These are phyloP conservation scores for Hucho hucho DNA, from an alignment of 2,113 vertebrate species.

Conservation along the genomic window DNA sequence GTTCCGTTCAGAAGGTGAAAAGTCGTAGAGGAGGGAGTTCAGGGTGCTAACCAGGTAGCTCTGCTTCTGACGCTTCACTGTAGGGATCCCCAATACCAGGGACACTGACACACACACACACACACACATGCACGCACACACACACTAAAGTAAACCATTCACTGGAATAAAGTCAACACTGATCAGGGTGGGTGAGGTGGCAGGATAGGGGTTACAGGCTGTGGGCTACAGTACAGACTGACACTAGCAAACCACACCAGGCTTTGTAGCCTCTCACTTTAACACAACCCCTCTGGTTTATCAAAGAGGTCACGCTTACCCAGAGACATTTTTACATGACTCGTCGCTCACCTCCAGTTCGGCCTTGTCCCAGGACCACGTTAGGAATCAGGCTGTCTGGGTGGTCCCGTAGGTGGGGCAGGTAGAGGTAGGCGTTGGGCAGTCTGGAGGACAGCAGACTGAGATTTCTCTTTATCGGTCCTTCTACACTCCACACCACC, in stretches of 20 bases:
- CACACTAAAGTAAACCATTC: too few species aligned
- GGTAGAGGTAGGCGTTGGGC: conserved; percentile 70
- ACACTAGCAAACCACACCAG: too few species aligned
- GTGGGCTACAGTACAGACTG: too few species aligned
- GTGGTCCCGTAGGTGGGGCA: conserved; percentile 78
- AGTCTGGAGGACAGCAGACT: conserved; percentile 34
- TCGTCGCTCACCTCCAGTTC: conserved; percentile 74
- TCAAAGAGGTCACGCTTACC: background rate
- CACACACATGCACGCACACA: background rate
- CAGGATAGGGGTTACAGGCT: too few species aligned
- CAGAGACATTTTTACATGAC: too few species aligned
- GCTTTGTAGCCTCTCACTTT: background rate
- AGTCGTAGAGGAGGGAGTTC: conserved; percentile 74
- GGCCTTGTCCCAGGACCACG: conserved; percentile 74
- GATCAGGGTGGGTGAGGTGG: too few species aligned
- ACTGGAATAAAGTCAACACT: too few species aligned
- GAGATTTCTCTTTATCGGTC: conserved; percentile 30
- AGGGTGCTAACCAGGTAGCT: conserved; percentile 82
- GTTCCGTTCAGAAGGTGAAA: conserved; percentile 68
- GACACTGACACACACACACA: conserved; percentile 71
- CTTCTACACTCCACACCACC: conserved; percentile 52
- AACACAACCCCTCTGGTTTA: background rate
- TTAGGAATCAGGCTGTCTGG: conserved; percentile 71
- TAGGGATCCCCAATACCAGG: conserved; percentile 85
- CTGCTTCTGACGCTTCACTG: conserved; percentile 77